Evolutionary conservation across 1,140 invertebrate species (phyloP).

Genomic region (Aphis gossypii): DNA sequence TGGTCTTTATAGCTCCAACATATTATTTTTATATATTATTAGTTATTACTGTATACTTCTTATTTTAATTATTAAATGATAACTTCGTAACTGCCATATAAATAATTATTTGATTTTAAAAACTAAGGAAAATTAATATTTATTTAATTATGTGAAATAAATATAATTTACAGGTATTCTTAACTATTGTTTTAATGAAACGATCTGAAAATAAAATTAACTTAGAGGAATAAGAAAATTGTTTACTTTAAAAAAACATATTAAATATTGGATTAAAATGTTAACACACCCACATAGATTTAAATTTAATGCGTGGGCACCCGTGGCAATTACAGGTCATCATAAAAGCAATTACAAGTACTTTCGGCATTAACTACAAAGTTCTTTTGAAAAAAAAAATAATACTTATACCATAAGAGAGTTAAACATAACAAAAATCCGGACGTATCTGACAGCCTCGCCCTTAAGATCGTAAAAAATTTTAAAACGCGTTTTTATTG

Average conservation of each 20-base stretch:
- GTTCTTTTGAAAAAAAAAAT: constrained; percentile 3
- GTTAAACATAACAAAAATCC: not conserved
- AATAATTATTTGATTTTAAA: not conserved
- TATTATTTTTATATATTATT: not conserved
- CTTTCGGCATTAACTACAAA: constrained; percentile 6
- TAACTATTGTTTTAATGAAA: not conserved
- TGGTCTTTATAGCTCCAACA: not conserved
- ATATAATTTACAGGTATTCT: not conserved
- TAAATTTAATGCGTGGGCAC: not conserved
- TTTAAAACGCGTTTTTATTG: constrained; percentile 48
- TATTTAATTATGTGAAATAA: not conserved
- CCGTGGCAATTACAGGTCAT: not conserved
- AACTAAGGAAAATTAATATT: not conserved
- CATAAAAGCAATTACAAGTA: constrained; percentile 36
- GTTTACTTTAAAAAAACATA: not conserved
- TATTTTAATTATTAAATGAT: not conserved
- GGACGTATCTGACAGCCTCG: constrained; percentile 21
- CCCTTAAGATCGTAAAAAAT: constrained; percentile 45
- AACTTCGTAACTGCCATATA: no score
- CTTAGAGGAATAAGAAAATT: not conserved
- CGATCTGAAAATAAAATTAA: not conserved
- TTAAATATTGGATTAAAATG: not conserved
- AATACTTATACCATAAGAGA: not conserved
- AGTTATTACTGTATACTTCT: not conserved
- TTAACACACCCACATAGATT: not conserved